Base-by-base conservation (phyloP, 1,140 invertebrate species). In the Orchesella cincta region DNA sequence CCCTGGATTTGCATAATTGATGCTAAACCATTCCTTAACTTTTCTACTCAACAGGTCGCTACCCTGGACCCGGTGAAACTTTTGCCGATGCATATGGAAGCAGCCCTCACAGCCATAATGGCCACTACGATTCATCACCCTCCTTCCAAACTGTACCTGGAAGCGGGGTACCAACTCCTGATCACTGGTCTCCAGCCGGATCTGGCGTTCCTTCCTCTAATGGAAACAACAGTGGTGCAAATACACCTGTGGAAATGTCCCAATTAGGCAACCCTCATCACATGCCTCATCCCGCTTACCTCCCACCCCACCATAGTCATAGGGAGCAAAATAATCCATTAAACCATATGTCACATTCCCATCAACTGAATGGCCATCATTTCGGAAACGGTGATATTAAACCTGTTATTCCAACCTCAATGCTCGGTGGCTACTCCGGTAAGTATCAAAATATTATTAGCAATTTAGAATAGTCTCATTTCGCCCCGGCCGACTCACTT, bases 131-230 rank as follows among this genome's bases (percentile, higher is more conserved):
- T 81, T 88, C 89, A 67, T 88, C 89, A 78, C 82, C 84, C 20
- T 88, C 91, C 74, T 95, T 93, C 85, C 93, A 93, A 86, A 91
- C 92, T 75, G 94, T 95, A 82, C 93, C 93, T 20, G 91, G 89
- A 62, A 89, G 90, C 80, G 89, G 88, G 77, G 85, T 83, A 57
- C 84, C 77, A 75, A 83, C 83, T 81, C 85, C 86, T 20, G 85
- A 86, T 31, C 84, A 84, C 51, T 85, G 85, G 84, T 80, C 84
- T 14, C 78, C 83, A 5, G 78, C 73, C 16, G 84, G 84, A 36
- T 67, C 81, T 23, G 73, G 64, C 23, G 81, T 79, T 0, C 51
- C 39, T 29, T 72, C 76, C 18, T 28, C 67, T 12, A 73, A 34
- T 29, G 79, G 77, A 39, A 39, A 33, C 73, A 72, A 74, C 31